Evolutionary conservation across 2,797 vertebrate species (phyloP).

Genomic region (Otus scops): DNA sequence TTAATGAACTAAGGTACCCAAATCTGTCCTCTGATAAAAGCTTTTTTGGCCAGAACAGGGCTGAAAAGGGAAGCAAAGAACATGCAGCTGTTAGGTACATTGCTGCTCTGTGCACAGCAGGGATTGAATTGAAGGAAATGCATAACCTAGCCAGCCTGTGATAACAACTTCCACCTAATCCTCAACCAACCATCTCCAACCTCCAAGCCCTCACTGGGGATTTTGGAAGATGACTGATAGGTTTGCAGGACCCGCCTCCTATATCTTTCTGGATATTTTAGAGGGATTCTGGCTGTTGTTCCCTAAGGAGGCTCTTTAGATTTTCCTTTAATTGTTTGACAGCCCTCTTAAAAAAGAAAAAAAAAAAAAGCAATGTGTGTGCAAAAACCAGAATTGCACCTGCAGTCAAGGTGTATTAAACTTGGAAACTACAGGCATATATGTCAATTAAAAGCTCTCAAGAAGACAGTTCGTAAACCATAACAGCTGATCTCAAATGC

Average conservation of each 20-base stretch:
- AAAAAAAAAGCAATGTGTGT: background rate
- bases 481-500: background rate
- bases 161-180: constrained; percentile 31
- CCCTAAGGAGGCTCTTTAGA: background rate
- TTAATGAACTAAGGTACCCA: background rate
- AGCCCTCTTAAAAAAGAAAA: background rate
- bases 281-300: background rate
- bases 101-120: background rate
- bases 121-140: constrained; percentile 48
- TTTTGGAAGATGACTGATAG: background rate
- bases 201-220: background rate
- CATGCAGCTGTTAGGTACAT: background rate
- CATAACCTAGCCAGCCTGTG: background rate
- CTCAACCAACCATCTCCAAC: background rate
- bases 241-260: background rate
- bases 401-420: background rate
- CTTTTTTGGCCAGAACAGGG: background rate
- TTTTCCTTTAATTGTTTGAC: background rate
- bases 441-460: background rate
- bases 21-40: constrained; percentile 9
- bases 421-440: background rate
- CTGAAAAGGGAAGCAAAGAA: constrained; percentile 1
- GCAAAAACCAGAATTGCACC: background rate
- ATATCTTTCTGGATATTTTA: background rate
- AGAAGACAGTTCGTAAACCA: background rate